phyloP scores from a whole-genome alignment of 2,888 invertebrate genomes.

The Cremastobaeus sp. region DNA sequence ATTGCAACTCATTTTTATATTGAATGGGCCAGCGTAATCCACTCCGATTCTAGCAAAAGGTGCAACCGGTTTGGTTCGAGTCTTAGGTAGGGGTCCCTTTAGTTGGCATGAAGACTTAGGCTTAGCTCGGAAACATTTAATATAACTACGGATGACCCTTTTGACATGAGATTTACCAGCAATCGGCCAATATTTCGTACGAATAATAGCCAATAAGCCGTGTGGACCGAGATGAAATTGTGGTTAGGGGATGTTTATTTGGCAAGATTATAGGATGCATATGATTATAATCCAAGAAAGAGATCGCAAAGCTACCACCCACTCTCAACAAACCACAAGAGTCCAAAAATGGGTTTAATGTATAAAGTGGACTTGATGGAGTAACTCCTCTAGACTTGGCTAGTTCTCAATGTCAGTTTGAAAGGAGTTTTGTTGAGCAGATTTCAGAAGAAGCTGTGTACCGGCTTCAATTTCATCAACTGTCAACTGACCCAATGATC shows the following conservation, averaged over 20 bases:
- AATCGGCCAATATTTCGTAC: slow-evolving; percentile 48
- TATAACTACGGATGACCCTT: background rate
- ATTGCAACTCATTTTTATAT: slow-evolving; percentile 3
- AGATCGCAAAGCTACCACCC: background rate
- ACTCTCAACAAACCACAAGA: background rate
- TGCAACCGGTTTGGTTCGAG: slow-evolving; percentile 37
- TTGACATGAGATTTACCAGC: slow-evolving; percentile 31
- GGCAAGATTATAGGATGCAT: slow-evolving; percentile 11
- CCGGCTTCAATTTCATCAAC: no score
- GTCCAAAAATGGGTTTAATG: background rate
- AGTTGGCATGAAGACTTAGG: no score
- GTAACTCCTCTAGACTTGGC: no score
- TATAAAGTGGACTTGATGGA: no score
- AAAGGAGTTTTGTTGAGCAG: no score
- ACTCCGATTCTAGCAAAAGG: slow-evolving; percentile 59
- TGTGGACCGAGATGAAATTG: slow-evolving; percentile 15
- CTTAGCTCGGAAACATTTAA: background rate
- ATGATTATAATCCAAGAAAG: background rate
- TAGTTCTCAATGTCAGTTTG: no score
- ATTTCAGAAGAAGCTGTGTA: no score
- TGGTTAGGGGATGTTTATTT: slow-evolving; percentile 20
- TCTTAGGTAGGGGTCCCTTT: no score
- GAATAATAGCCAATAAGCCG: slow-evolving; percentile 21
- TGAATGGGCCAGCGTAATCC: slow-evolving; percentile 41
- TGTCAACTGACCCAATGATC: no score